Conservation (phyloP, 2,888 invertebrate species). For the Zelleria hepariella region DNA sequence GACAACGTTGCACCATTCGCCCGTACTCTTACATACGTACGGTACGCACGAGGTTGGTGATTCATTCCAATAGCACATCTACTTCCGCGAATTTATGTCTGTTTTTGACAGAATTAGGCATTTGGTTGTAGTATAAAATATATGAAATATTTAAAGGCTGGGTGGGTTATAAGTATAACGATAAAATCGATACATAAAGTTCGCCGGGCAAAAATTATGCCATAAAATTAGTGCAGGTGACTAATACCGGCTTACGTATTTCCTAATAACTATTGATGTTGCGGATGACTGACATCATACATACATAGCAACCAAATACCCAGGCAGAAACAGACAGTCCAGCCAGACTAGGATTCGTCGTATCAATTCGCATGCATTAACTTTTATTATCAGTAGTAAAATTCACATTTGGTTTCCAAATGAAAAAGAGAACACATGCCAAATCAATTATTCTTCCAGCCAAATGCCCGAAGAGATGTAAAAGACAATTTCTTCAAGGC, state of each 20-base stretch:
- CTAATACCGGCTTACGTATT: too few relatives aligned
- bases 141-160: too few relatives aligned
- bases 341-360: neutral
- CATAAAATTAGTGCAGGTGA: too few relatives aligned
- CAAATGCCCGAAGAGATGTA: neutral
- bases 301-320: neutral
- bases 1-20: slow-evolving; percentile 27
- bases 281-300: neutral
- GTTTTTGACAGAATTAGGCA: neutral
- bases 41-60: neutral
- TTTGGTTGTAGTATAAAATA: too few relatives aligned
- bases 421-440: neutral
- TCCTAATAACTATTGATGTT: too few relatives aligned
- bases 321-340: neutral
- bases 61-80: neutral
- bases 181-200: too few relatives aligned
- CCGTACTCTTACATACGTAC: neutral
- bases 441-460: neutral
- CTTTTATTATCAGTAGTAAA: neutral
- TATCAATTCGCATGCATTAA: neutral
- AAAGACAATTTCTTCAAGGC: too few relatives aligned
- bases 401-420: neutral
- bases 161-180: too few relatives aligned
- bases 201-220: too few relatives aligned
- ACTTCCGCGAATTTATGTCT: neutral